phyloP scores from a whole-genome alignment of 2,797 vertebrate species.

The Pyrocephalus nanus region DNA sequence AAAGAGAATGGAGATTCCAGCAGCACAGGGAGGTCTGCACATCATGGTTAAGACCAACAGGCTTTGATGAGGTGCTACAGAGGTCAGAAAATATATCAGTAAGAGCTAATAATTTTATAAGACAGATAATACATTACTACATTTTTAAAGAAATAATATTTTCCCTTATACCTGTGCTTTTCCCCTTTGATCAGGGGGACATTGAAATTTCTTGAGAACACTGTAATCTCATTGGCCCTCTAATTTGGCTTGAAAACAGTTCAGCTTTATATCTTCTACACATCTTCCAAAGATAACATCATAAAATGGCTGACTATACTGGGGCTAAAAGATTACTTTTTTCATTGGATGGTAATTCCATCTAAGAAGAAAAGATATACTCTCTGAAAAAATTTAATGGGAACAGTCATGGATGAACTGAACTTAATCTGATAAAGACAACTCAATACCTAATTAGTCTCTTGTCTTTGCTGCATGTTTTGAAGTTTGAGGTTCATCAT shows the following conservation, averaged over 20 bases:
- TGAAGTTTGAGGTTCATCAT: slow-evolving; percentile 16
- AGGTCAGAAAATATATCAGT: not conserved
- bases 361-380: not conserved
- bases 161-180: not conserved
- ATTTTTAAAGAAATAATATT: not conserved
- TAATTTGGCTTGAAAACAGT: not conserved
- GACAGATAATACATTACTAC: not conserved
- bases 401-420: not conserved
- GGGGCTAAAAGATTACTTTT: not conserved
- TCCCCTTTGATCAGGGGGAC: not conserved
- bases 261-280: not conserved
- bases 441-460: slow-evolving; percentile 37
- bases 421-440: slow-evolving; percentile 5
- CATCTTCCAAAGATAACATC: not conserved
- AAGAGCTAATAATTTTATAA: not conserved
- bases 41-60: not conserved
- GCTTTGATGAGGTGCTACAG: not conserved
- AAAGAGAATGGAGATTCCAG: not conserved
- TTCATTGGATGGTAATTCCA: not conserved
- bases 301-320: not conserved
- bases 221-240: not conserved
- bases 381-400: not conserved
- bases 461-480: slow-evolving; percentile 19
- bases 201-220: not conserved
- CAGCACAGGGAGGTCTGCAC: not conserved